phyloP scores from a whole-genome alignment of 2,113 vertebrate genomes.

The Apus apus region DNA sequence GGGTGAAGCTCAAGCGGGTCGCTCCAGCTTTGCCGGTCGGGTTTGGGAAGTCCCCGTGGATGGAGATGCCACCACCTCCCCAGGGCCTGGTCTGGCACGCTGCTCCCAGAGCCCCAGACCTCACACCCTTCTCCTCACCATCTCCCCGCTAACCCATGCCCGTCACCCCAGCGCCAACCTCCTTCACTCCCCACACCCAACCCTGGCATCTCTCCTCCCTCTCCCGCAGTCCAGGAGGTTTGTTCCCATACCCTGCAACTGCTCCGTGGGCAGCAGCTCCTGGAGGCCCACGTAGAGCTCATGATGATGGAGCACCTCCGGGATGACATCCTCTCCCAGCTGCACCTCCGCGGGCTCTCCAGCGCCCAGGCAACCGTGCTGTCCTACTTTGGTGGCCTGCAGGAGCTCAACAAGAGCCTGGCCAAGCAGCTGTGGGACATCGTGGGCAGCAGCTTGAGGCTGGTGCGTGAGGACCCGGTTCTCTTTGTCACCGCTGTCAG shows the following conservation, averaged over 20 bases:
- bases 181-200: rapidly evolving
- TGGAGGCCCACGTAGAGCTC: slow-evolving; percentile 89
- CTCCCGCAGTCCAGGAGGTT: slow-evolving; percentile 81
- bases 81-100: not conserved
- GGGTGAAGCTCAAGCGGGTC: not conserved
- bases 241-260: slow-evolving; percentile 84
- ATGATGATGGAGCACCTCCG: slow-evolving; percentile 89
- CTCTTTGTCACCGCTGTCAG: slow-evolving; percentile 90
- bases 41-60: not conserved
- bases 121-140: not conserved
- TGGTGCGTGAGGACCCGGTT: slow-evolving; percentile 87
- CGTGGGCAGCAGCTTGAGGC: slow-evolving; percentile 77
- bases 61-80: not conserved
- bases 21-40: not conserved
- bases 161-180: not conserved
- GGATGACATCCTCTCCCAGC: slow-evolving; percentile 85
- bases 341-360: slow-evolving; percentile 63
- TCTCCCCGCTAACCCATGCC: not conserved
- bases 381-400: slow-evolving; percentile 86
- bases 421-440: slow-evolving; percentile 86
- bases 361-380: slow-evolving; percentile 69
- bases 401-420: slow-evolving; percentile 84
- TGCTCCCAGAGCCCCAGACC: not conserved
- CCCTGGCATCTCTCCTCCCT: slow-evolving; percentile 1
- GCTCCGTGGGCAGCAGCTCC: slow-evolving; percentile 82